Evolutionary conservation across 2,113 vertebrate species (phyloP).

Genomic region (Paramormyrops kingsleyae): DNA sequence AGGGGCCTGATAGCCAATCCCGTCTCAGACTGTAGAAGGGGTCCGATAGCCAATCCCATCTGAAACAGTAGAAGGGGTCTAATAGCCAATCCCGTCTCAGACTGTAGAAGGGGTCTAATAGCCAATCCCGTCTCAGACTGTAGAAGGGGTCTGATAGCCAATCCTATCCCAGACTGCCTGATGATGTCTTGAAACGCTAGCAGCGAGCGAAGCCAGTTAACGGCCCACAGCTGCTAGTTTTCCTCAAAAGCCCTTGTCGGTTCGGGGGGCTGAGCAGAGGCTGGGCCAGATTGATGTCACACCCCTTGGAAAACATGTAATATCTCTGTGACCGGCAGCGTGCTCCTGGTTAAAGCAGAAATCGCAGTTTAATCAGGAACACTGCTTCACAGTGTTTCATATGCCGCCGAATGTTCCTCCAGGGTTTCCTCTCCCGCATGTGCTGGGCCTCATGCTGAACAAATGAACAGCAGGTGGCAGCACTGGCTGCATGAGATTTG

Average conservation of each 20-base stretch:
- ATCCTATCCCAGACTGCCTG: not conserved
- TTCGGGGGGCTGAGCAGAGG: not conserved
- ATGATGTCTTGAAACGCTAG: not conserved
- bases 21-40: not conserved
- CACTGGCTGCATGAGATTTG: not conserved
- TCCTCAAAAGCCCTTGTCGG: not conserved
- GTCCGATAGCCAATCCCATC: not conserved
- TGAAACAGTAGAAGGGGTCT: not conserved
- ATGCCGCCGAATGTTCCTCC: not conserved
- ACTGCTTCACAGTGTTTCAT: not conserved
- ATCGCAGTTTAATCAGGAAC: not conserved
- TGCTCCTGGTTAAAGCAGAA: not conserved
- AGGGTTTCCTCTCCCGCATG: not conserved
- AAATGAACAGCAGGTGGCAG: constrained; percentile 14
- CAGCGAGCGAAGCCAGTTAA: not conserved
- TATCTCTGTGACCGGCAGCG: not conserved
- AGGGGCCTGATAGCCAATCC: not conserved
- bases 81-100: not conserved
- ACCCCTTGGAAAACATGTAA: not conserved
- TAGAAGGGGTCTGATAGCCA: not conserved
- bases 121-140: not conserved
- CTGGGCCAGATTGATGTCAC: not conserved
- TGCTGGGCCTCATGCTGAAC: no score
- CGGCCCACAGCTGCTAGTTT: not conserved
- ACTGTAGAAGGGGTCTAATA: not conserved